Evolutionary conservation across 2,888 invertebrate genomes (phyloP).

Genomic region (Acanthopleura granulata): DNA sequence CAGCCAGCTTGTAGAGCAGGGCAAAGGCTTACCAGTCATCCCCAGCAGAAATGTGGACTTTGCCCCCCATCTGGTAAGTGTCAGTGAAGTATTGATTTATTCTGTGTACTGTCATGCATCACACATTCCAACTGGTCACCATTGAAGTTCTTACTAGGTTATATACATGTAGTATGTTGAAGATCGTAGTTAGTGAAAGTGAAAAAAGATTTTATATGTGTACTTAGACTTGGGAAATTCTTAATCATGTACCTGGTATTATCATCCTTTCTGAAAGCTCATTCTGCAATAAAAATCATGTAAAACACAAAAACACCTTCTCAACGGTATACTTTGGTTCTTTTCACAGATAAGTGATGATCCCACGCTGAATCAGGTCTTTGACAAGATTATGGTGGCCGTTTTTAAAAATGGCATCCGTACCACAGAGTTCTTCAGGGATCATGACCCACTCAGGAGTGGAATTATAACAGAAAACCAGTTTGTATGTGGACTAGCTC

Average conservation of each 20-base stretch:
- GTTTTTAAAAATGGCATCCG: slow-evolving; percentile 67
- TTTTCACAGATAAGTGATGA: slow-evolving; percentile 49
- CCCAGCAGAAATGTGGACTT: slow-evolving; percentile 44
- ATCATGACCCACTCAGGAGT: slow-evolving; percentile 66
- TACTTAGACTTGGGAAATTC: too few relatives aligned
- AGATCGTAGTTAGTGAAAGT: too few relatives aligned
- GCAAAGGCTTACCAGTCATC: slow-evolving; percentile 34
- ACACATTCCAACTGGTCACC: too few relatives aligned
- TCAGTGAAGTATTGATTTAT: too few relatives aligned
- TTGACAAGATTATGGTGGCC: slow-evolving; percentile 66
- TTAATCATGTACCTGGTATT: too few relatives aligned
- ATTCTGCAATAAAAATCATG: too few relatives aligned
- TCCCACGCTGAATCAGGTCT: slow-evolving; percentile 64
- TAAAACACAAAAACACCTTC: too few relatives aligned
- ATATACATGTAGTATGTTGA: too few relatives aligned
- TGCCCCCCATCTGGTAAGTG: slow-evolving; percentile 30
- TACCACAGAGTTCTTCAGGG: slow-evolving; percentile 68
- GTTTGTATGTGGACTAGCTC: slow-evolving; percentile 66
- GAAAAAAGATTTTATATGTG: too few relatives aligned
- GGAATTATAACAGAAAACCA: slow-evolving; percentile 69
- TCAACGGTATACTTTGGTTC: background rate
- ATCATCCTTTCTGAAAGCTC: too few relatives aligned
- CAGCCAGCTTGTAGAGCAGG: slow-evolving; percentile 38
- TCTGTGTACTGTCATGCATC: too few relatives aligned
- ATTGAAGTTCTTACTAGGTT: too few relatives aligned